These are phyloP conservation scores for Bagarius yarrelli DNA, from an alignment of 2,113 vertebrate genomes.

Conservation along the genomic window DNA sequence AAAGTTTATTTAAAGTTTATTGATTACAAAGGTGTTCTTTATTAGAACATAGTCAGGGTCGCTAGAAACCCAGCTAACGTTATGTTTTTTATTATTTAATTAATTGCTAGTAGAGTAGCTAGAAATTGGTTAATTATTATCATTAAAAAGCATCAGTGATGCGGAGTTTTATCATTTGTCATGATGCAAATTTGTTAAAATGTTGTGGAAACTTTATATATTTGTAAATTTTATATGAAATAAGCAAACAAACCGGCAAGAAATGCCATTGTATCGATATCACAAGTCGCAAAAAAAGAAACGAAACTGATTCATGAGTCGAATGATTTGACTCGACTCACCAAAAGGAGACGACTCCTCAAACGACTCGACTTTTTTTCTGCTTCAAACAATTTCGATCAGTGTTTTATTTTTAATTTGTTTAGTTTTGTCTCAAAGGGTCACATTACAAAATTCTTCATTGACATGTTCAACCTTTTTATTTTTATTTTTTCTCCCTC, in stretches of 20 bases:
- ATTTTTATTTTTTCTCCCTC: not conserved
- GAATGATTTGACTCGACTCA: not conserved
- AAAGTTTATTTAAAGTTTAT: too few relatives aligned
- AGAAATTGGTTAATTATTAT: not conserved
- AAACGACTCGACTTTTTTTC: not conserved
- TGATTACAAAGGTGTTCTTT: too few relatives aligned
- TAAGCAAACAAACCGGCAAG: too few relatives aligned
- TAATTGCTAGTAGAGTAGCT: not conserved
- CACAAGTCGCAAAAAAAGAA: too few relatives aligned
- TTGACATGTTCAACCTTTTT: not conserved
- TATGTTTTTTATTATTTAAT: not conserved
- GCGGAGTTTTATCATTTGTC: not conserved
- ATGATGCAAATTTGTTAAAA: not conserved
- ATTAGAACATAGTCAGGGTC: too few relatives aligned
- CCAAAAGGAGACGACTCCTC: not conserved
- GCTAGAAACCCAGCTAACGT: not conserved
- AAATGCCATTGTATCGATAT: too few relatives aligned
- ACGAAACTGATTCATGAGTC: not conserved
- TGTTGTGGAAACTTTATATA: too few relatives aligned
- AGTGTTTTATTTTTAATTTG: not conserved
- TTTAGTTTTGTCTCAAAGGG: not conserved
- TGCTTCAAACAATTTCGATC: not conserved
- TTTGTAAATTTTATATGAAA: too few relatives aligned
- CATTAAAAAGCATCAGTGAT: not conserved
- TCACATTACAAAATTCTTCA: not conserved